Evolutionary conservation across 2,888 invertebrate genomes (phyloP).

Genomic region (Strigamia maritima): DNA sequence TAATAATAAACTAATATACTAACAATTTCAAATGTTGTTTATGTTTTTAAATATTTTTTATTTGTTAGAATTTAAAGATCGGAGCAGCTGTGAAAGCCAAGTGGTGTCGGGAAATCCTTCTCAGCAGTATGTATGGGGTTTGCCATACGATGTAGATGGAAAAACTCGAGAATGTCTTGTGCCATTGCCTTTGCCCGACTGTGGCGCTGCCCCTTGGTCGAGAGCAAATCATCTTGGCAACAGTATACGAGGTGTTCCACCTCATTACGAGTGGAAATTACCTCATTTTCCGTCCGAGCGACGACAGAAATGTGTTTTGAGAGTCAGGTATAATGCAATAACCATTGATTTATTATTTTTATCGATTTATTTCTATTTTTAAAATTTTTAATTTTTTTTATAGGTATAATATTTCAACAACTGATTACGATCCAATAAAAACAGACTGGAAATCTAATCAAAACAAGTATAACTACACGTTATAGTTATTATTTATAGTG

Average conservation of each 20-base stretch:
- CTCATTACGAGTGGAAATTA: constrained; percentile 50
- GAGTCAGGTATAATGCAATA: constrained; percentile 48
- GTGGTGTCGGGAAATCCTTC: constrained; percentile 36
- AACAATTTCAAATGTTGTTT: background rate
- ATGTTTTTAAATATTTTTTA: background rate
- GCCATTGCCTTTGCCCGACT: constrained; percentile 47
- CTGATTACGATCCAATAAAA: constrained; percentile 6
- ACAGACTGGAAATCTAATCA: constrained; percentile 10
- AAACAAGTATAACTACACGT: background rate
- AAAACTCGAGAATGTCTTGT: constrained; percentile 49
- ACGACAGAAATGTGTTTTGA: constrained; percentile 49
- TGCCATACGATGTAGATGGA: constrained; percentile 48
- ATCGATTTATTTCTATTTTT: background rate
- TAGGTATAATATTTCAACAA: constrained; percentile 34
- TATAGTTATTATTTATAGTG: background rate
- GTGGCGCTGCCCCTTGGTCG: constrained; percentile 50
- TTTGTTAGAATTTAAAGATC: constrained; percentile 46
- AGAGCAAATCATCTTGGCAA: constrained; percentile 54
- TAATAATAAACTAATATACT: background rate
- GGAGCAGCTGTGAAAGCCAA: constrained; percentile 46
- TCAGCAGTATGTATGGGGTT: constrained; percentile 49
- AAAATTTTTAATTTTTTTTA: background rate
- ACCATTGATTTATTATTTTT: no score
- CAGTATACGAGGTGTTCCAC: constrained; percentile 47
- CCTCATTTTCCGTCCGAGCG: constrained; percentile 52